Evolutionary conservation across 23 tunicate genomes (phyloP), one percentile per base, ranked within the genome.

Genomic region (Phallusia fumigata): DNA sequence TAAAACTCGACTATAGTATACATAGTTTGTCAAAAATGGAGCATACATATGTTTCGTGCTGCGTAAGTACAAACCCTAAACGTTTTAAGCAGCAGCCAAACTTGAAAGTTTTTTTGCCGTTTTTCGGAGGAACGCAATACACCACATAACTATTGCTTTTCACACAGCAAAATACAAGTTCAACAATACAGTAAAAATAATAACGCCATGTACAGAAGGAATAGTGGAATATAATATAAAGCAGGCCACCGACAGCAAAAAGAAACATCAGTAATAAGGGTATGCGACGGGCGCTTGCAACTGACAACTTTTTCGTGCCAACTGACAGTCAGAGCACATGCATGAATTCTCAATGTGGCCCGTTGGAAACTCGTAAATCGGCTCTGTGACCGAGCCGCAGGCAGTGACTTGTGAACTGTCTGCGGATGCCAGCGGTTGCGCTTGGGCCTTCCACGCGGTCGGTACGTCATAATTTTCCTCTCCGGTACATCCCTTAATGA

Each of bases 301-400:
- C 76, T 90, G 95, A 65, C 90, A 85, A 47, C 97, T 92, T 5
- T 49, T 33, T 53, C 98, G 51, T 0, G 98, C 93, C 32, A 93
- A 72, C 31, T 84, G 85, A 73, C 98, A 93, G 79, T 93, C 98
- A 6, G 84, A 79, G 49, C 98, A 93, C 98, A 93, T 93, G 74
- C 98, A 93, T 31, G 98, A 93, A 44, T 82, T 84, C 53, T 88
- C 98, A 34, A 93, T 93, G 35, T 93, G 98, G 24, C 98, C 98
- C 1, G 87, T 36, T 32, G 98, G 98, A 78, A 93, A 93, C 53
- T 88, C 93, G 52, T 93, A 93, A n/a, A 88, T 93, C 0, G 93
- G 90, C 44, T 88, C 86, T 18, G 49, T 36, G 26, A 84, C 49
- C 50, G 82, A 44, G 36, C 26, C 44, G 79, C 78, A 44, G 52